Conservation (phyloP, 1,140 invertebrate species). For the Marisa cornuarietis region DNA sequence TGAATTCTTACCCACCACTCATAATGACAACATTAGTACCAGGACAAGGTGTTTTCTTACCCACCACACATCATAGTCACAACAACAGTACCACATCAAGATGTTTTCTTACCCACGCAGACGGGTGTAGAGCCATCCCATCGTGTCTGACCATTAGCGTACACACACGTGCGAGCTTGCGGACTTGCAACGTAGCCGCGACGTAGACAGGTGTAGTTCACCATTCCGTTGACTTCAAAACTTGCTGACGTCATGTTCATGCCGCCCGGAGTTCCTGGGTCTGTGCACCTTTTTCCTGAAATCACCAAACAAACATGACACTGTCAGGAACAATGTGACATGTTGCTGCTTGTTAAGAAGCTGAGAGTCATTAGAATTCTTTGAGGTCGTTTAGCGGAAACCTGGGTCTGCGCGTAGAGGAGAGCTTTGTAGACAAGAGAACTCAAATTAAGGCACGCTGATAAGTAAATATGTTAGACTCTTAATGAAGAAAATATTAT, state of each 20-base stretch:
- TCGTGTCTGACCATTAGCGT: not conserved
- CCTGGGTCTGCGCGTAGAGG: too few species aligned
- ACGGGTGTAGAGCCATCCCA: not conserved
- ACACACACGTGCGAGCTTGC: not conserved
- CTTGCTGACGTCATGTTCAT: constrained; percentile 24
- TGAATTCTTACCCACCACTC: not conserved
- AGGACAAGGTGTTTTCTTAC: constrained; percentile 10
- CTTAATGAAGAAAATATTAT: too few species aligned
- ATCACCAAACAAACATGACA: not conserved
- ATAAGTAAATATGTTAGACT: too few species aligned
- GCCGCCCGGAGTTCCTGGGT: constrained; percentile 37
- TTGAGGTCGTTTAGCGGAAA: too few species aligned
- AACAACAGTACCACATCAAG: constrained; percentile 16
- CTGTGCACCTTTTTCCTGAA: constrained; percentile 29
- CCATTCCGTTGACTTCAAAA: constrained; percentile 31
- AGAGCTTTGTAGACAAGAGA: too few species aligned
- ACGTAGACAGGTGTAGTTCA: constrained; percentile 27
- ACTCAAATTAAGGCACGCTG: too few species aligned
- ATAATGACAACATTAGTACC: constrained; percentile 11
- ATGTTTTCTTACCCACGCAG: constrained; percentile 7
- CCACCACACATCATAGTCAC: constrained; percentile 16
- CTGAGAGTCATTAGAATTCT: too few species aligned
- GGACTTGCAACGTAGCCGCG: not conserved
- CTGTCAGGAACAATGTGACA: too few species aligned
- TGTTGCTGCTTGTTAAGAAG: too few species aligned